Percentiles rank a stretch among this genome's conserved stretches.
These are phyloP conservation scores for Porites evermanni DNA, from an alignment of 92 coral and sea anemone species.

Conservation along the genomic window DNA sequence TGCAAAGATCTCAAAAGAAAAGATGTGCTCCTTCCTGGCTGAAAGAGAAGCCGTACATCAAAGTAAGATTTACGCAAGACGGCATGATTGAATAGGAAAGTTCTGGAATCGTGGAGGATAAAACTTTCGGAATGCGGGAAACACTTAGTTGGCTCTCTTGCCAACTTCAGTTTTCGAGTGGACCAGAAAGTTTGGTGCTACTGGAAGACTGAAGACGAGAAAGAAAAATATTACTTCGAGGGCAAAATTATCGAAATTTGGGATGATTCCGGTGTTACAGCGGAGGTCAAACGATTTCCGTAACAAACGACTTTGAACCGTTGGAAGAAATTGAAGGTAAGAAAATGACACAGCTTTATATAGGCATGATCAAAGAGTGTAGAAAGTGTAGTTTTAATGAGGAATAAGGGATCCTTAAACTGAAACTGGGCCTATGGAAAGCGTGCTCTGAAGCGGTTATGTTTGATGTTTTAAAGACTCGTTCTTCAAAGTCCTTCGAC, in stretches of 20 bases:
- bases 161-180: slow-evolving; percentile 34
- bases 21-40: slow-evolving; percentile 44
- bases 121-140: slow-evolving; percentile 13
- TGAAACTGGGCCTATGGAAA: too few relatives aligned
- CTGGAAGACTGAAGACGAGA: slow-evolving; percentile 45
- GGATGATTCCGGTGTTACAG: slow-evolving; percentile 25
- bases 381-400: too few relatives aligned
- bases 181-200: slow-evolving; percentile 57
- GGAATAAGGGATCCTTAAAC: too few relatives aligned
- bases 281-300: not conserved
- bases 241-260: slow-evolving; percentile 41
- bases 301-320: too few relatives aligned
- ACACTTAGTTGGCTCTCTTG: slow-evolving; percentile 36
- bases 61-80: slow-evolving; percentile 49
- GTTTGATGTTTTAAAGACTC: too few relatives aligned
- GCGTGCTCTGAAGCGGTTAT: too few relatives aligned
- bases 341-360: too few relatives aligned
- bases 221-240: slow-evolving; percentile 33
- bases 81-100: slow-evolving; percentile 26
- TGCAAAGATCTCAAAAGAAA: slow-evolving; percentile 47
- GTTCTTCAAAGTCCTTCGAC: too few relatives aligned
- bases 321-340: too few relatives aligned
- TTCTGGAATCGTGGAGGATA: slow-evolving; percentile 31
- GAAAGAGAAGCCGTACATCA: slow-evolving; percentile 43
- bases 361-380: too few relatives aligned